Conservation (phyloP, 2,113 vertebrate species). For the Coryphaenoides rupestris region DNA sequence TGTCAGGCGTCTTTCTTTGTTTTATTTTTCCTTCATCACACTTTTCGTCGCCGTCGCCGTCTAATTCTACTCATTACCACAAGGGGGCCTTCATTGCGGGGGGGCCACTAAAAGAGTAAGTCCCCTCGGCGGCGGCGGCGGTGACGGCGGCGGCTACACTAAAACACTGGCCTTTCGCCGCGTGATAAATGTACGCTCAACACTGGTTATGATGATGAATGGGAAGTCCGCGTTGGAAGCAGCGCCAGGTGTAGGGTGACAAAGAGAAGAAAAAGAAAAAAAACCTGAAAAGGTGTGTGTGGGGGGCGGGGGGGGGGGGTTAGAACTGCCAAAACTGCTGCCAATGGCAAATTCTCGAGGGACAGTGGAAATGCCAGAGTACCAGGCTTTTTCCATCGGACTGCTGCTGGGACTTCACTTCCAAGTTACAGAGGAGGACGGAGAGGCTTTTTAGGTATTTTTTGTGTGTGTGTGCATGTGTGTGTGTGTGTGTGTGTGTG, state of each 20-base stretch:
- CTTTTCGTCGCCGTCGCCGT: slow-evolving; percentile 41
- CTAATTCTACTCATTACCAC: slow-evolving; percentile 56
- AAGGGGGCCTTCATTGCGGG: slow-evolving; percentile 46
- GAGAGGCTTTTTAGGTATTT: too few relatives aligned
- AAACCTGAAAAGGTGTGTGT: not conserved
- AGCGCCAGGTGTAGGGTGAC: slow-evolving; percentile 39
- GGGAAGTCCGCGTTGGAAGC: slow-evolving; percentile 65
- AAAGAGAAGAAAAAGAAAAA: slow-evolving; percentile 8
- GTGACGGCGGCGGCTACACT: slow-evolving; percentile 32
- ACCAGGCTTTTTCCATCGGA: slow-evolving; percentile 5
- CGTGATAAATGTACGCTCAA: slow-evolving; percentile 73
- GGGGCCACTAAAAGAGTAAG: slow-evolving; percentile 50
- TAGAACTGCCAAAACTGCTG: slow-evolving; percentile 48
- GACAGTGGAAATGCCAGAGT: too few relatives aligned
- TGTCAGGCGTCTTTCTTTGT: slow-evolving; percentile 9
- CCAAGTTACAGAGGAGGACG: slow-evolving; percentile 9
- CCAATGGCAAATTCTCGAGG: slow-evolving; percentile 50
- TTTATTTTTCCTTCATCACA: slow-evolving; percentile 8
- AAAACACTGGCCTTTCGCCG: slow-evolving; percentile 33
- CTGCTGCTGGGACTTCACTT: slow-evolving; percentile 23
- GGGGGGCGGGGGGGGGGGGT: too few relatives aligned
- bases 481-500: too few relatives aligned
- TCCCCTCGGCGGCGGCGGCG: slow-evolving; percentile 29
- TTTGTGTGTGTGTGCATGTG: too few relatives aligned
- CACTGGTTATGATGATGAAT: slow-evolving; percentile 76